Evolutionary conservation across 1,140 invertebrate genomes (phyloP).

Genomic region (Ruditapes philippinarum): DNA sequence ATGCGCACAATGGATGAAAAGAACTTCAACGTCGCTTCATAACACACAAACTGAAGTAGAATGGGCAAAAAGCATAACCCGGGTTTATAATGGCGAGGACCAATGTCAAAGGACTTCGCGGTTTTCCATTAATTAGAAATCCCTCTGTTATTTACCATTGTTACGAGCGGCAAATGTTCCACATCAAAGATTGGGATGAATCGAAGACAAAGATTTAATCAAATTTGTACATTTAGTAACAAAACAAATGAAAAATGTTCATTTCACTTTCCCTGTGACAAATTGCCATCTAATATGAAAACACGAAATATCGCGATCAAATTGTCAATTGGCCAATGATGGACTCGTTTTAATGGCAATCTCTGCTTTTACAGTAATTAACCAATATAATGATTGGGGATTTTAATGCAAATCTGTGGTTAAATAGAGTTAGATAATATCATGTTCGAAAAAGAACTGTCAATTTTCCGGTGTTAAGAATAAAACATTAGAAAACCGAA

Average conservation of each 20-base stretch:
- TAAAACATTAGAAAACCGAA: background rate
- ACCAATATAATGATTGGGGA: conserved; percentile 15
- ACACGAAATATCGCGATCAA: conserved; percentile 54
- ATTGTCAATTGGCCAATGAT: conserved; percentile 46
- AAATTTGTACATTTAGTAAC: conserved; percentile 68
- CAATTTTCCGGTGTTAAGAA: background rate
- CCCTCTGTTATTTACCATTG: conserved; percentile 64
- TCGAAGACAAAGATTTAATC: conserved; percentile 68
- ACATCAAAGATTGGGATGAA: conserved; percentile 60
- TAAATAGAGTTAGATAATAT: conserved; percentile 36
- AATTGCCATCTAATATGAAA: conserved; percentile 65
- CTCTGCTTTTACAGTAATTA: conserved; percentile 63
- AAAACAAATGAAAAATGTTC: conserved; percentile 65
- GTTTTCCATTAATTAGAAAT: conserved; percentile 66
- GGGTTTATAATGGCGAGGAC: conserved; percentile 53
- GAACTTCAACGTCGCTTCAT: conserved; percentile 33
- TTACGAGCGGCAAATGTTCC: conserved; percentile 46
- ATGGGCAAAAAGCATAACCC: conserved; percentile 59
- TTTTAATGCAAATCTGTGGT: conserved; percentile 57
- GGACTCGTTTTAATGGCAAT: conserved; percentile 54
- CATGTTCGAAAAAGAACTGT: background rate
- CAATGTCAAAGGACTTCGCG: conserved; percentile 55
- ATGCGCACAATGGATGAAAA: conserved; percentile 59
- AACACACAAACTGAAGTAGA: conserved; percentile 30
- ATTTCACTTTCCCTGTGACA: conserved; percentile 63